Evolutionary conservation across 2,797 vertebrate genomes (phyloP), one percentile per base, ranked within the genome.

Genomic region (Phrynocephalus guinanensis): DNA sequence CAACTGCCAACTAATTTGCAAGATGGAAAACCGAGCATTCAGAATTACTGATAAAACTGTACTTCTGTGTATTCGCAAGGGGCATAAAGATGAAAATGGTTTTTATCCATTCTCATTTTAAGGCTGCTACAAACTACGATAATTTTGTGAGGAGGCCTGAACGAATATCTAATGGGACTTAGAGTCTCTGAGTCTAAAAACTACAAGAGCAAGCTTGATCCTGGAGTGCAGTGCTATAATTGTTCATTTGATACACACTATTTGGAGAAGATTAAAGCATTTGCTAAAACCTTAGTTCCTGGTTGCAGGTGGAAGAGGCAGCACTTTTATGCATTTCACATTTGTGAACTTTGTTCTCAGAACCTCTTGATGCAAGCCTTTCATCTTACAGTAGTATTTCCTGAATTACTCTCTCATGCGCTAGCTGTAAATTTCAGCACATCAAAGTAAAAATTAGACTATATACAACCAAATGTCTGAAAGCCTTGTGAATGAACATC

Each of bases 391-490:
- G 2, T 18, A 11, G 73, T 28, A 13, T 87, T 33, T 82, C 52
- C 75, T 83, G 33, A 67, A 84, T 87, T 86, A 67, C 26, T 24
- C 72, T 82, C 67, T 75, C 86, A 30, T 82, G 72, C 33, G 24
- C 68, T 13, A 68, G 72, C 13, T 73, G 68, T 9, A 82, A 63
- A 86, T 63, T 76, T 84, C 92, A 91, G 86, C 60, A 93, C 84
- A 91, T 92, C 88, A 93, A 94, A 94, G 90, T 87, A 88, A 72
- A 86, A 48, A 77, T 33, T 82, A 89, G 48, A 48, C 63, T 78
- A 44, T 52, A 79, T 28, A 38, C 90, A 88, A 68, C 15, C 88
- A 85, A 79, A 86, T 1, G 13, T 86, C 90, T 86, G 26, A 20
- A 86, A 71, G 26, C 91, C 79, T 33, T 79, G 67, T 86, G 82